A percentile compares a stretch with the other conserved stretches of the same genome.
These are phyloP conservation scores for Nylanderia fulva DNA, from an alignment of 1,140 invertebrate species.

Conservation along the genomic window DNA sequence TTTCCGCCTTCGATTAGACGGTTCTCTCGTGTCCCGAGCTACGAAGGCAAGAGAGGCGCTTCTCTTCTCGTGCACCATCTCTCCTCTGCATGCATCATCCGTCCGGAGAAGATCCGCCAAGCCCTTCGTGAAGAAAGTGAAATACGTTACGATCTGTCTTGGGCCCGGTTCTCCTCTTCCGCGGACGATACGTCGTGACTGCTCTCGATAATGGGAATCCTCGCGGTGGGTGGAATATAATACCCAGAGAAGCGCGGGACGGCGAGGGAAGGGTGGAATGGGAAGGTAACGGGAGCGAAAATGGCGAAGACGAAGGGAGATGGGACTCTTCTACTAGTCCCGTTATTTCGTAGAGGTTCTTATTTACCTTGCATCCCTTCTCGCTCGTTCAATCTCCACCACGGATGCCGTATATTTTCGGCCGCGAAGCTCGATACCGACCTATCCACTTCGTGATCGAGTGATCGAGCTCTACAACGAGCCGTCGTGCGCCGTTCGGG, in stretches of 20 bases:
- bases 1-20: slow-evolving; percentile 82
- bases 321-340: slow-evolving; percentile 69
- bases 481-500: slow-evolving; percentile 14
- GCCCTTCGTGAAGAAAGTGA: slow-evolving; percentile 83
- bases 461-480: slow-evolving; percentile 57
- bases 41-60: slow-evolving; percentile 32
- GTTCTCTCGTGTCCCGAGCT: slow-evolving; percentile 53
- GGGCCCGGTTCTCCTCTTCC: slow-evolving; percentile 78
- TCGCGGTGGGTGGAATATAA: slow-evolving; percentile 81
- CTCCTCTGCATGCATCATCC: slow-evolving; percentile 63
- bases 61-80: slow-evolving; percentile 23
- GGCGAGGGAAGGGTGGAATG: slow-evolving; percentile 60
- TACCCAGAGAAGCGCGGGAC: slow-evolving; percentile 68
- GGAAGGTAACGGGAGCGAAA: slow-evolving; percentile 44
- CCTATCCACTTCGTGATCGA: slow-evolving; percentile 65
- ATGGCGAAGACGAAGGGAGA: slow-evolving; percentile 53
- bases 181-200: slow-evolving; percentile 82
- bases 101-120: slow-evolving; percentile 64
- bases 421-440: slow-evolving; percentile 46
- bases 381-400: slow-evolving; percentile 56
- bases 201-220: slow-evolving; percentile 83
- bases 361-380: slow-evolving; percentile 76
- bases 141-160: slow-evolving; percentile 81
- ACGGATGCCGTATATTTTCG: slow-evolving; percentile 70
- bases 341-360: slow-evolving; percentile 71